phyloP scores from a whole-genome alignment of 1,140 invertebrate genomes.

The Eumaeus atala region DNA sequence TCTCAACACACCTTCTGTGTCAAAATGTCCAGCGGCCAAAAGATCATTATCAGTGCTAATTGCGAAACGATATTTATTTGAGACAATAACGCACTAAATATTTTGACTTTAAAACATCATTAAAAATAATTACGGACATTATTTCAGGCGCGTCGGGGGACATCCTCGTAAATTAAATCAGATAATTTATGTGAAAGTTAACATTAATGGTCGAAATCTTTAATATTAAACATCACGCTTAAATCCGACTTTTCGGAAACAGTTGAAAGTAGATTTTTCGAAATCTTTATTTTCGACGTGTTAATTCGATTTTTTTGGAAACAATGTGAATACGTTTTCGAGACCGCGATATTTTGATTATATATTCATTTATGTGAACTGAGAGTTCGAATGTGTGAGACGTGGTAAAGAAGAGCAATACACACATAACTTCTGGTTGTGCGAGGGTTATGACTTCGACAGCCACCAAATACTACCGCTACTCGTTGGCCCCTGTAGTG shows the following conservation, averaged over 20 bases:
- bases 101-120: constrained; percentile 22
- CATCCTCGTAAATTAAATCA: constrained; percentile 7
- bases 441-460: too few relatives aligned
- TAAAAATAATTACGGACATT: constrained; percentile 23
- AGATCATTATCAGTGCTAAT: constrained; percentile 1
- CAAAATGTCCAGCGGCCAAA: too few relatives aligned
- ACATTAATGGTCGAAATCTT: constrained; percentile 10
- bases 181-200: constrained; percentile 22
- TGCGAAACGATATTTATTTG: not conserved
- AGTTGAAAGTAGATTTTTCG: too few relatives aligned
- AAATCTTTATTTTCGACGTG: too few relatives aligned
- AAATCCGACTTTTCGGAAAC: not conserved
- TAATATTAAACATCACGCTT: constrained; percentile 7
- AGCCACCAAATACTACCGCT: too few relatives aligned
- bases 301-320: constrained; percentile 4
- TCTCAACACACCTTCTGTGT: too few relatives aligned
- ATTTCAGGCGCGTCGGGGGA: constrained; percentile 14
- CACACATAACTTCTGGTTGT: too few relatives aligned
- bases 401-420: too few relatives aligned
- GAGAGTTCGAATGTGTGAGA: too few relatives aligned
- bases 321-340: not conserved
- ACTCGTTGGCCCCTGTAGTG: too few relatives aligned
- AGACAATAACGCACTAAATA: constrained; percentile 3
- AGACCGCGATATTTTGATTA: too few relatives aligned
- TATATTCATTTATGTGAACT: too few relatives aligned